phyloP scores from a whole-genome alignment of 2,888 invertebrate species.

The Pseudeuparius sepicola region DNA sequence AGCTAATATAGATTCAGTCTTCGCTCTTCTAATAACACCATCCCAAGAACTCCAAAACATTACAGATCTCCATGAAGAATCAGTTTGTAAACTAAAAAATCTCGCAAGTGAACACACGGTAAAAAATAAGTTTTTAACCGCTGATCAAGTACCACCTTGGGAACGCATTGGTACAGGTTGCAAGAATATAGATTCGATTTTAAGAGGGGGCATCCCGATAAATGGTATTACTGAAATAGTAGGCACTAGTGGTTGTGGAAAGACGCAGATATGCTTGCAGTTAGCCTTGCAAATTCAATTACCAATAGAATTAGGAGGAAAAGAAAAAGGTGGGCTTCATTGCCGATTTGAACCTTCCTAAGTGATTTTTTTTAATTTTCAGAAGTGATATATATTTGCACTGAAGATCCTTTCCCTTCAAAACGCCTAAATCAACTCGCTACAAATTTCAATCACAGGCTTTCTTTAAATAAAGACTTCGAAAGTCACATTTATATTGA shows the following conservation, averaged over 20 bases:
- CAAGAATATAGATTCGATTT: slow-evolving; percentile 45
- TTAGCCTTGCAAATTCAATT: slow-evolving; percentile 56
- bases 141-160: slow-evolving; percentile 26
- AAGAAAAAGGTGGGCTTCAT: slow-evolving; percentile 41
- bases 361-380: too few species aligned
- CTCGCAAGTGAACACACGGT: slow-evolving; percentile 12
- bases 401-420: slow-evolving; percentile 68
- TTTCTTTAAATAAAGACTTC: slow-evolving; percentile 33
- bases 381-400: slow-evolving; percentile 60
- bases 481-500: slow-evolving; percentile 56
- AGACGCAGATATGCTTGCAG: slow-evolving; percentile 72
- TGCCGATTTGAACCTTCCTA: too few species aligned
- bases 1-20: too few species aligned
- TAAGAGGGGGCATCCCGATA: slow-evolving; percentile 58
- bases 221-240: slow-evolving; percentile 66
- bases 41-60: slow-evolving; percentile 7
- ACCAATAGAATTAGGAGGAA: slow-evolving; percentile 43
- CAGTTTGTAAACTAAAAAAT: slow-evolving; percentile 2
- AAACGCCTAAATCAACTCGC: slow-evolving; percentile 51
- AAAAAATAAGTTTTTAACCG: slow-evolving; percentile 17
- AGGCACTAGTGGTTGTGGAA: slow-evolving; percentile 73
- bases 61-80: slow-evolving; percentile 8
- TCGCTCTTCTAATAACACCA: slow-evolving; percentile 8
- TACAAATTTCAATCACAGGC: slow-evolving; percentile 31
- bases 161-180: slow-evolving; percentile 46